These are phyloP conservation scores for Oenanthe melanoleuca DNA, from an alignment of 2,113 vertebrate genomes.

Conservation along the genomic window DNA sequence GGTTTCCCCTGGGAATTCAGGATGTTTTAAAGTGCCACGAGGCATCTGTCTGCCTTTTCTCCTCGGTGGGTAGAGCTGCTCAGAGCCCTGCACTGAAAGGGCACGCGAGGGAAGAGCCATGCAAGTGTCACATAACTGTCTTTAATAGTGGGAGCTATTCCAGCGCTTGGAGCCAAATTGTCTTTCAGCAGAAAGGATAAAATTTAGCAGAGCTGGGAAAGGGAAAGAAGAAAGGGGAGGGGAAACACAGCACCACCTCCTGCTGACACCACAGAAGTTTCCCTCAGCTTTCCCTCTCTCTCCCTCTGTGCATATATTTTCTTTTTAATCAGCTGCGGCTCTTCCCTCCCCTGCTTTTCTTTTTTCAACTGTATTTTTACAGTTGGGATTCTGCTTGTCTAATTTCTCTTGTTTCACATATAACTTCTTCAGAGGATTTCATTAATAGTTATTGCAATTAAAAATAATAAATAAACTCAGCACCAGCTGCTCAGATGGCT, in stretches of 20 bases:
- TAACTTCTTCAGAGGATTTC: conserved; percentile 69
- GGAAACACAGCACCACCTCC: conserved; percentile 58
- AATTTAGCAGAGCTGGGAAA: conserved; percentile 41
- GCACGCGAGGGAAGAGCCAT: conserved; percentile 13
- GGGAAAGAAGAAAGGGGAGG: conserved; percentile 44
- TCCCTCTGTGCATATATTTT: conserved; percentile 35
- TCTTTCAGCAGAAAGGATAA: conserved; percentile 49
- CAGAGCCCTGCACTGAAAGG: background rate
- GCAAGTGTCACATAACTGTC: conserved; percentile 31
- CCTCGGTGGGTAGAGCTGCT: accelerated
- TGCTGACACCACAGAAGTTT: conserved; percentile 46
- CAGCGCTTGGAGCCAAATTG: background rate
- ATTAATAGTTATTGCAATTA: conserved; percentile 73
- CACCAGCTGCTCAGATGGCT: conserved; percentile 73
- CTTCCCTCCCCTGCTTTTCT: background rate
- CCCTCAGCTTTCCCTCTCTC: conserved; percentile 11
- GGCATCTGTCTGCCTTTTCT: background rate
- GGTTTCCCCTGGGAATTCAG: background rate
- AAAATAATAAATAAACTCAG: conserved; percentile 77
- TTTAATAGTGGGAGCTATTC: conserved; percentile 2
- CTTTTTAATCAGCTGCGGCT: conserved; percentile 41
- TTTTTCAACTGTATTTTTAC: conserved; percentile 14
- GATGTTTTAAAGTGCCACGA: background rate
- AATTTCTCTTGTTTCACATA: conserved; percentile 52
- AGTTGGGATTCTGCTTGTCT: conserved; percentile 53